phyloP scores from a whole-genome alignment of 2,797 vertebrate species.

The Coreius guichenoti region DNA sequence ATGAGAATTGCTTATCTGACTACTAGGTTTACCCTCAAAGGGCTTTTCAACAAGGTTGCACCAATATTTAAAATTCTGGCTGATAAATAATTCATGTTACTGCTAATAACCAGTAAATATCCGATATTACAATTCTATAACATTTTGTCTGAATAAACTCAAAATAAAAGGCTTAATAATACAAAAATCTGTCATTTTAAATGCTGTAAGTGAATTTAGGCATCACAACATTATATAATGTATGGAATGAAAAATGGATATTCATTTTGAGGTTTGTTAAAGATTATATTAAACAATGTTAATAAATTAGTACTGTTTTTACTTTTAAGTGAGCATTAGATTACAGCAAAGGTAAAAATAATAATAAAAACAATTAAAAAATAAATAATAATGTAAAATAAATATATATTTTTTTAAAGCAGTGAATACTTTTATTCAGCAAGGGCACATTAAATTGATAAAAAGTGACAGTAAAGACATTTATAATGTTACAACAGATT shows the following conservation, averaged over 20 bases:
- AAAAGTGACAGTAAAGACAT: background rate
- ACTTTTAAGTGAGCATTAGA: background rate
- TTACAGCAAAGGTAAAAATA: background rate
- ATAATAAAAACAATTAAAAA: too few relatives aligned
- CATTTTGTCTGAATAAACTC: background rate
- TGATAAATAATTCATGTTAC: background rate
- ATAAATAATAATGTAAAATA: background rate
- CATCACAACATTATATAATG: background rate
- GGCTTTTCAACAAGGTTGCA: background rate
- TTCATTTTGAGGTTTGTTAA: background rate
- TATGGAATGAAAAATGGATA: background rate
- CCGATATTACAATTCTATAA: background rate
- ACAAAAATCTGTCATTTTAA: background rate
- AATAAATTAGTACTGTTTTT: background rate
- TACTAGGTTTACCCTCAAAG: background rate
- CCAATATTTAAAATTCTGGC: background rate
- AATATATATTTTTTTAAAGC: background rate
- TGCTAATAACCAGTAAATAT: background rate
- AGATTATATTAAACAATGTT: background rate
- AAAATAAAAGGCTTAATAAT: background rate
- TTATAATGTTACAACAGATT: background rate
- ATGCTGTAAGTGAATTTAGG: background rate
- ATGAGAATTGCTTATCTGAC: background rate
- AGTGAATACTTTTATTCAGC: background rate
- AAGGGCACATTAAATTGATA: background rate